Base-by-base conservation (phyloP, 2,888 invertebrate species). In the Dendrolimus pini region DNA sequence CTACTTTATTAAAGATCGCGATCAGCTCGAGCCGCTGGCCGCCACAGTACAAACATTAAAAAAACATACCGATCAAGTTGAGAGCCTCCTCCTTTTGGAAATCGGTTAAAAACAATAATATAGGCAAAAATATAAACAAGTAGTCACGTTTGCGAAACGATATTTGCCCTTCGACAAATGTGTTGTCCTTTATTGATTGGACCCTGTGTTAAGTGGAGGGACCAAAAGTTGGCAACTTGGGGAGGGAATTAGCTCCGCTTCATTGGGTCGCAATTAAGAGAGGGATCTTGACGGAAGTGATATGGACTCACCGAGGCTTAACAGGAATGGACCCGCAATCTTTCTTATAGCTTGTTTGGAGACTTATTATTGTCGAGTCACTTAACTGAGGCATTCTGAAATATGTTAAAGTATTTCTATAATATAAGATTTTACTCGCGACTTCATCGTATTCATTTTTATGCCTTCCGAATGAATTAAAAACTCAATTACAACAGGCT, bases 251-350 rank as follows among this genome's bases (percentile, higher is more conserved):
- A 87, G 81, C 60, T 69, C 62, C 80, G 89, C 82, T 89, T 85
- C 89, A 89, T 89, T 81, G 88, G 80, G 77, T 79, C 81, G 83
- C 89, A 89, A 89, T 89, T 89, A 89, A 87, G 86, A 82, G 82
- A 76, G 77, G 75, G 76, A 67, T 70, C 69, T 65, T 65, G 68
- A 61, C 64, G 70, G 70, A 72, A 78, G 75, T 73, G 79, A 80
- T 78, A 77, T 69, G 71, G 68, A 77, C 68, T 76, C 68, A 57
- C 61, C 56, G 13, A 52, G 62, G 65, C 68, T 71, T 64, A 64
- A 60, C 18, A 52, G 41, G 60, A 56, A 59, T 60, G 55, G 56
- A 60, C 55, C 60, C 60, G 56, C 41, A 55, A 47, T 47, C 47
- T 47, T 47, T 9, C 47, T 47, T 12, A 47, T 10, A 47, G 47